These are phyloP conservation scores for Chaitophorus viminalis DNA, from an alignment of 2,888 invertebrate genomes.

Conservation along the genomic window DNA sequence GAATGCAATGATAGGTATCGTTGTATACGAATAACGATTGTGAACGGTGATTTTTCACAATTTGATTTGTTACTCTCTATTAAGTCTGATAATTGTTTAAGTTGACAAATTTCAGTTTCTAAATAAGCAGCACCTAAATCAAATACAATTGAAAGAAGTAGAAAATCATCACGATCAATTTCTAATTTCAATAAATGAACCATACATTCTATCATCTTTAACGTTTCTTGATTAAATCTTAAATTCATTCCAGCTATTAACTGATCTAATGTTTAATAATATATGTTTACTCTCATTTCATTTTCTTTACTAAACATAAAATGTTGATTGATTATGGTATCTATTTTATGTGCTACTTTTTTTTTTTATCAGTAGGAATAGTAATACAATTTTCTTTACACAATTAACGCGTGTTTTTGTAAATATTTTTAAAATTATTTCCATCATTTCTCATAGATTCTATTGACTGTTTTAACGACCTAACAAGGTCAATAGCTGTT, in stretches of 20 bases:
- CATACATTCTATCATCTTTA: conserved; percentile 29
- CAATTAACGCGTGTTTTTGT: too few species aligned
- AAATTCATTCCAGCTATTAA: conserved; percentile 36
- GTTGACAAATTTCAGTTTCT: background rate
- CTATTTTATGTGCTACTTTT: conserved; percentile 31
- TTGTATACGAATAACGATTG: too few species aligned
- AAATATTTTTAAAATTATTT: too few species aligned
- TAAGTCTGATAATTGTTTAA: background rate
- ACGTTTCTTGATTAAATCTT: conserved; percentile 34
- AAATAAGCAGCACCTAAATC: conserved; percentile 6
- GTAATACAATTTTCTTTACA: conserved; percentile 9
- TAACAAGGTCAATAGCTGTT: too few species aligned
- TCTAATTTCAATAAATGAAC: conserved; percentile 17
- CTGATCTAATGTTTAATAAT: conserved; percentile 41
- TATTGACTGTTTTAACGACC: background rate
- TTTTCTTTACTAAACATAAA: conserved; percentile 41
- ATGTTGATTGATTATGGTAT: conserved; percentile 7
- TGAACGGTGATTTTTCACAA: conserved; percentile 28
- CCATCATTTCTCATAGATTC: conserved; percentile 11
- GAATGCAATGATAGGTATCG: too few species aligned
- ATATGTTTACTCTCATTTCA: conserved; percentile 39
- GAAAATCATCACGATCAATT: background rate
- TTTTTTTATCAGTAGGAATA: conserved; percentile 13
- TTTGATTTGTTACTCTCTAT: background rate
- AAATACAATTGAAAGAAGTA: conserved; percentile 8